Conservation (phyloP, 2,113 vertebrate genomes). For the Turnix velox region DNA sequence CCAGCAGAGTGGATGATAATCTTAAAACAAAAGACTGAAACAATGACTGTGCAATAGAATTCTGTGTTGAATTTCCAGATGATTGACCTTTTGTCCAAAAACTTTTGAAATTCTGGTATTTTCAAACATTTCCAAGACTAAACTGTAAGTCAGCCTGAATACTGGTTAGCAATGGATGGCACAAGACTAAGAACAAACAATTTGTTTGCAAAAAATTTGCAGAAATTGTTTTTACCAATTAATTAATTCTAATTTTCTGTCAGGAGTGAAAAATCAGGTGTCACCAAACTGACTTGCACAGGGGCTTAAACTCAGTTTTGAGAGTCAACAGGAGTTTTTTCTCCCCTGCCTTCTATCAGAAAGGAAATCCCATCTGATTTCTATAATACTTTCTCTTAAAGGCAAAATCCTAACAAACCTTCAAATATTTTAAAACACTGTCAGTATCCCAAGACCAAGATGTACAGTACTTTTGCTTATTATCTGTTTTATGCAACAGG, state of each 20-base stretch:
- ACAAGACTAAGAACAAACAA: background rate
- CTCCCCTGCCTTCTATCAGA: background rate
- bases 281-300: background rate
- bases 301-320: background rate
- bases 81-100: background rate
- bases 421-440: background rate
- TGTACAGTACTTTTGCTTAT: background rate
- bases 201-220: no score
- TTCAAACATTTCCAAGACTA: constrained; percentile 2
- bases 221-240: background rate
- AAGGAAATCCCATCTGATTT: constrained; percentile 12
- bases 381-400: background rate
- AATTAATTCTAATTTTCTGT: background rate
- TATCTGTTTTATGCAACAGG: background rate
- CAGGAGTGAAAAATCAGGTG: background rate
- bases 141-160: background rate
- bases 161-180: background rate
- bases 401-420: background rate
- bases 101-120: constrained; percentile 3
- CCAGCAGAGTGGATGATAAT: constrained; percentile 2
- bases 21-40: constrained; percentile 38
- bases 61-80: constrained; percentile 7
- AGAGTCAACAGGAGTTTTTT: background rate
- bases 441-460: background rate
- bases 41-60: constrained; percentile 7